Percentiles rank a stretch among this genome's conserved stretches.
These are phyloP conservation scores for Chascanopsetta lugubris DNA, from an alignment of 2,113 vertebrate genomes.

Conservation along the genomic window DNA sequence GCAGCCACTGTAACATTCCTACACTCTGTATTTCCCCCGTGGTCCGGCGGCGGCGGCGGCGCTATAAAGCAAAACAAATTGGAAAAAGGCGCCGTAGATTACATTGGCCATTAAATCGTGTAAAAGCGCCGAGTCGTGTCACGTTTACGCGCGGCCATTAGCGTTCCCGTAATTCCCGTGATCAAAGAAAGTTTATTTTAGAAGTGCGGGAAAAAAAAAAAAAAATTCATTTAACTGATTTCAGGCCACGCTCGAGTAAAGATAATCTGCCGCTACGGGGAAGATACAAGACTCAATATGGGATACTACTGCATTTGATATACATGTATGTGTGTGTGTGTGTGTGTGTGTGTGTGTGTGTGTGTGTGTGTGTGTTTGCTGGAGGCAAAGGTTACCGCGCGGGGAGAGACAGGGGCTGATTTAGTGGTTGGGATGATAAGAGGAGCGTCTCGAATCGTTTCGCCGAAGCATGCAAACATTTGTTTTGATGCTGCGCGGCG, in stretches of 20 bases:
- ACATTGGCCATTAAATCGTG: conserved; percentile 67
- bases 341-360: conserved; percentile 16
- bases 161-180: conserved; percentile 24
- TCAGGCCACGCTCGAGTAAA: conserved; percentile 44
- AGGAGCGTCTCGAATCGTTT: conserved; percentile 70
- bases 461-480: conserved; percentile 65
- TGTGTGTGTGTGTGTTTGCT: conserved; percentile 51
- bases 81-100: conserved; percentile 62
- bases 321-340: no score
- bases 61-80: conserved; percentile 71
- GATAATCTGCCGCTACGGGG: conserved; percentile 63
- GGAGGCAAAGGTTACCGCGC: conserved; percentile 66
- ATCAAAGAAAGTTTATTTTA: conserved; percentile 75
- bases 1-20: conserved; percentile 56
- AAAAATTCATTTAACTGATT: conserved; percentile 68
- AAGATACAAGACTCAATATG: conserved; percentile 33
- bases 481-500: conserved; percentile 65
- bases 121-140: conserved; percentile 63
- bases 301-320: conserved; percentile 36
- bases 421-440: conserved; percentile 69
- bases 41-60: conserved; percentile 58
- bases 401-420: conserved; percentile 51
- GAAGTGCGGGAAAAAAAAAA: conserved; percentile 68
- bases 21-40: conserved; percentile 62
- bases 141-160: conserved; percentile 63